Percentiles rank a stretch among this genome's conserved stretches.
Conservation (phyloP, 2,797 vertebrate genomes). For the Crax fasciolata region DNA sequence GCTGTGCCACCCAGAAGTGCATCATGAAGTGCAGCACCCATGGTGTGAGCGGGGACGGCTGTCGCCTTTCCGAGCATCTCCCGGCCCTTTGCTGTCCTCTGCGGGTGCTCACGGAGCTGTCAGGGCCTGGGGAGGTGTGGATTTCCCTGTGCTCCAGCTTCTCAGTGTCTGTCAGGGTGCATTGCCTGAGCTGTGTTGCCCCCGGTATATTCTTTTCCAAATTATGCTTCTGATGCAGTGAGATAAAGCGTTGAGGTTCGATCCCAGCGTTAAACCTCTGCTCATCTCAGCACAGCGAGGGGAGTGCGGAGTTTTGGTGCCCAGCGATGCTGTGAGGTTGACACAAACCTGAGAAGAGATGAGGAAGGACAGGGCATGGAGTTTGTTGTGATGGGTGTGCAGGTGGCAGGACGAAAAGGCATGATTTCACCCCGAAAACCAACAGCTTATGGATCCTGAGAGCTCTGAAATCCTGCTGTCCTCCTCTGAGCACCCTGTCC, state of each 20-base stretch:
- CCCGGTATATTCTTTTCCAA: too few species aligned
- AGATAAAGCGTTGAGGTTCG: neutral
- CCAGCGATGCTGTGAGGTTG: too few species aligned
- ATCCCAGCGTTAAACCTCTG: neutral
- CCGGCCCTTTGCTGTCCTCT: rapidly evolving
- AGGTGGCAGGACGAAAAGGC: neutral
- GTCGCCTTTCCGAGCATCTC: neutral
- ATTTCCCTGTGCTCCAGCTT: rapidly evolving
- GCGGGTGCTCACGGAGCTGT: neutral
- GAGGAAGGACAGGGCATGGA: neutral
- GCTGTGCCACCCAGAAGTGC: rapidly evolving
- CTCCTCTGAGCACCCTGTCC: rapidly evolving
- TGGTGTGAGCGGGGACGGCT: neutral
- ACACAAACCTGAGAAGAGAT: too few species aligned
- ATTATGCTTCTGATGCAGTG: neutral
- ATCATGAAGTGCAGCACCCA: rapidly evolving
- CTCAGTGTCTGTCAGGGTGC: neutral
- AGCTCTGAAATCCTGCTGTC: neutral
- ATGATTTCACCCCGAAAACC: neutral
- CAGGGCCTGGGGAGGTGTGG: neutral
- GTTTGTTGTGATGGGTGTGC: neutral
- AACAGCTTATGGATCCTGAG: neutral
- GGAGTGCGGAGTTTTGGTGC: neutral
- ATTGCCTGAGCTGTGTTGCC: neutral
- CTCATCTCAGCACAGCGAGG: neutral